Base-by-base conservation (phyloP, 92 coral and sea anemone species). In the Muricea muricata region DNA sequence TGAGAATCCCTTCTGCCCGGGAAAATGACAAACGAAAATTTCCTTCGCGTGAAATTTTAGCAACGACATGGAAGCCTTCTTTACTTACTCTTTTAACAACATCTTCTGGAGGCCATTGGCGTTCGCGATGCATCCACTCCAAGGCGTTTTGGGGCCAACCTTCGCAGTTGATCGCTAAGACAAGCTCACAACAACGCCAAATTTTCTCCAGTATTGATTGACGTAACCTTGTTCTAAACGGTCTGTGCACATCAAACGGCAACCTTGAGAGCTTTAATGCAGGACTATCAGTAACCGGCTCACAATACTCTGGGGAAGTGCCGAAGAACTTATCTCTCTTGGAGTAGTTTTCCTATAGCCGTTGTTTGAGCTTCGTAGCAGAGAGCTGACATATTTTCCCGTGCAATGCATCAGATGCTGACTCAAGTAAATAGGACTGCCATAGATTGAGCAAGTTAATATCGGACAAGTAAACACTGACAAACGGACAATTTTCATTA, bases 21-120 rank as follows among this genome's bases (percentile, higher is more conserved):
- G 97, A 89, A 75, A 93, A 93, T 0, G 97, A 93, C 84, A 93
- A 72, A 47, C 94, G 94, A 72, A 93, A 93, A 73, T 81, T 87
- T 45, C 76, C 85, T 10, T 50, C 75, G 23, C 71, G 74, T 2
- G 94, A 90, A 0, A 84, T 29, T 72, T 93, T 93, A 12, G 83
- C 94, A 0, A 93, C 94, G 17, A 93, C 29, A 41, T 93, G 93
- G 74, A 89, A 91, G 7, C 97, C 94, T 45, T 83, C 86, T 12
- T 78, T 86, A 25, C 83, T 33, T 47, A 93, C 74, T 70, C 66
- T 80, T 26, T 77, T 25, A 42, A 93, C 70, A 34, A 84, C 80
- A 12, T 85, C 66, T 5, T 50, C 81, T 7, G 81, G 73, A 32
- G 97, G 97, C 97, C 97, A 91, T 69, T 75, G 48, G 18, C 98